phyloP scores from a whole-genome alignment of 2,797 vertebrate species.

The Chrysocyon brachyurus region DNA sequence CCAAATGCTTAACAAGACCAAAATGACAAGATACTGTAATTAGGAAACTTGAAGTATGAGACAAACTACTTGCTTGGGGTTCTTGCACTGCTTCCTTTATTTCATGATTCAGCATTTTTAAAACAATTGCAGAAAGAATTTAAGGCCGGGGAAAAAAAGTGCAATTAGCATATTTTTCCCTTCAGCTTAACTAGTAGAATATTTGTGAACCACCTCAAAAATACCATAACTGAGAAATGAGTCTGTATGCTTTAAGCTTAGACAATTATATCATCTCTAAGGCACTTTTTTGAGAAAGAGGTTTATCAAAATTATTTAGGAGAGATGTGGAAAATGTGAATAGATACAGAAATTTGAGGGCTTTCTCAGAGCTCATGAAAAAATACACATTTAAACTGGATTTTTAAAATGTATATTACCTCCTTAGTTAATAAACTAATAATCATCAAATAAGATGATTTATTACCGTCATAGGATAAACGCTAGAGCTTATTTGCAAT shows the following conservation, averaged over 20 bases:
- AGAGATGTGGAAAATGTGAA: constrained; percentile 30
- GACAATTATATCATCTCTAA: background rate
- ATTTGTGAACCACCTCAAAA: constrained; percentile 57
- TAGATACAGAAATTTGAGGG: constrained; percentile 20
- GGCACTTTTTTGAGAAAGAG: background rate
- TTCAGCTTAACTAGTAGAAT: constrained; percentile 28
- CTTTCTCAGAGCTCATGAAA: constrained; percentile 35
- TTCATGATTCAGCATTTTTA: constrained; percentile 42
- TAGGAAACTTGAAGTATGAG: background rate
- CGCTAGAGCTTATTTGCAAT: background rate
- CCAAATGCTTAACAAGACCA: background rate
- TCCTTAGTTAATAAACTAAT: background rate
- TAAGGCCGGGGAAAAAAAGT: constrained; percentile 13
- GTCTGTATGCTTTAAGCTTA: constrained; percentile 51
- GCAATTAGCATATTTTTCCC: background rate
- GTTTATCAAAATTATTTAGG: constrained; percentile 65
- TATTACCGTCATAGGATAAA: background rate
- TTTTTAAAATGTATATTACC: constrained; percentile 31
- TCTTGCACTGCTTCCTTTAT: constrained; percentile 46
- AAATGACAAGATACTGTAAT: background rate
- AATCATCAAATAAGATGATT: background rate
- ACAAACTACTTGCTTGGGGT: background rate
- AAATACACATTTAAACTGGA: constrained; percentile 12
- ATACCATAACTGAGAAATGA: background rate
- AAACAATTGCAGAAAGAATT: constrained; percentile 58